A percentile compares a stretch with the other conserved stretches of the same genome.
Conservation (phyloP, 2,888 invertebrate genomes). For the Parasteatoda lunata region DNA sequence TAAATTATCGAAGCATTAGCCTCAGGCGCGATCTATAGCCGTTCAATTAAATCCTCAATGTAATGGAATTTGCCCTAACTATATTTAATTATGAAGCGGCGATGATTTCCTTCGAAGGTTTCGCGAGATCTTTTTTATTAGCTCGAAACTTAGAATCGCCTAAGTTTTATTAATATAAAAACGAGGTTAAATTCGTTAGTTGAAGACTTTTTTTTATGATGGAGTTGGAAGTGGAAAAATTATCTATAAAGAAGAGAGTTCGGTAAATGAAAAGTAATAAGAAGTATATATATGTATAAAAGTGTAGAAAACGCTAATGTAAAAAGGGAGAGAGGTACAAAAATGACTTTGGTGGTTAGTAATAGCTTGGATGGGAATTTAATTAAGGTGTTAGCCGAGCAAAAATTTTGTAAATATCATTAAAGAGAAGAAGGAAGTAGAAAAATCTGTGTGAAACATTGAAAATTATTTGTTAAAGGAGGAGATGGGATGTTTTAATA, state of each 20-base stretch:
- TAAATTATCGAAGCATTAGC: slow-evolving; percentile 37
- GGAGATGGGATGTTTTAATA: too few species aligned
- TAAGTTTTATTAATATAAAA: slow-evolving; percentile 46
- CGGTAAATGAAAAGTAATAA: slow-evolving; percentile 9
- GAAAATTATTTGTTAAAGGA: neutral
- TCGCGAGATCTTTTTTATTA: neutral
- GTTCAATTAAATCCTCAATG: slow-evolving; percentile 51
- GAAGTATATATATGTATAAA: slow-evolving; percentile 1
- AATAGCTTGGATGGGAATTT: slow-evolving; percentile 42
- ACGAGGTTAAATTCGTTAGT: slow-evolving; percentile 33
- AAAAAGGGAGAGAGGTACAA: neutral
- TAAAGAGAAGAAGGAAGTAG: neutral
- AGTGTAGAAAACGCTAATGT: neutral
- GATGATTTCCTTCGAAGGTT: slow-evolving; percentile 18
- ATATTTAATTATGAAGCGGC: slow-evolving; percentile 48
- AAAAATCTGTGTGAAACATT: neutral
- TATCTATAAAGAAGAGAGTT: neutral
- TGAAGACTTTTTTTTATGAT: neutral
- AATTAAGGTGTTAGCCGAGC: slow-evolving; percentile 41
- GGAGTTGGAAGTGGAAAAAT: neutral
- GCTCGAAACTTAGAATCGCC: neutral
- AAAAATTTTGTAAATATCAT: slow-evolving; percentile 54
- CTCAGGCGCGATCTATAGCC: slow-evolving; percentile 12
- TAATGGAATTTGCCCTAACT: slow-evolving; percentile 55
- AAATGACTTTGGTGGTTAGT: slow-evolving; percentile 51